Evolutionary conservation across 2,113 vertebrate genomes (phyloP), one percentile per base, ranked within the genome.

Genomic region (Alectura lathami): DNA sequence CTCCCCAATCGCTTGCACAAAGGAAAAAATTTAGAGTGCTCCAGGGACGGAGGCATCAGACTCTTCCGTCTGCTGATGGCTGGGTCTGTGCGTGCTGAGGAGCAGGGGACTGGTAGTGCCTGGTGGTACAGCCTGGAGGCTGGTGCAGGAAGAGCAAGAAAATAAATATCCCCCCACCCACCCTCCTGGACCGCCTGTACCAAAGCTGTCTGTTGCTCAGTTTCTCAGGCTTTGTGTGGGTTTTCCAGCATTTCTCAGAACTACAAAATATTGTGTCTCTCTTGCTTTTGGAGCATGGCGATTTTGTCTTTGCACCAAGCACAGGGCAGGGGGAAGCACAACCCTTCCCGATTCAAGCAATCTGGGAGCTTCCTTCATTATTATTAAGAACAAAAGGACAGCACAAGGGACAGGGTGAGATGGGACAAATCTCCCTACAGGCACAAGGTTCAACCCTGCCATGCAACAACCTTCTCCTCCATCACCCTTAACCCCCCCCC

Each of bases 211-310:
- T 66, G 82, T 66, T 83, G 86, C 92, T 93, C 91, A 20, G 73
- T 72, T 94, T 51, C 79, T 81, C 88, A 75, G 89, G 40, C 64
- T 86, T 72, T 91, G 90, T 93, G 96, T 88, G 93, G 88, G 94
- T 88, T 97, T 88, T 51, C 79, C 77, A 83, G 73, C 76, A 11
- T 94, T 86, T 88, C 60, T 94, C 23, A 36, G 36, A 77, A 75
- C 75, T 77, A 43, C 34, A 70, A 88, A 88, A 88, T 51, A 81
- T 64, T 26, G 43, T 32, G 36, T 38, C 50, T 94, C 45, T 40
- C 68, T 74, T 60, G 50, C 72, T 86, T 74, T 59, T 30, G 12
- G 74, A 91, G 77, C 76, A 67, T 47, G 0, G 6, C 5, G 60
- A 11, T 64, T 90, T 32, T 77, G n/a, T 29, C 76, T 78, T 86